phyloP scores from a whole-genome alignment of 2,888 invertebrate genomes.

The Yponomeuta malinellus region DNA sequence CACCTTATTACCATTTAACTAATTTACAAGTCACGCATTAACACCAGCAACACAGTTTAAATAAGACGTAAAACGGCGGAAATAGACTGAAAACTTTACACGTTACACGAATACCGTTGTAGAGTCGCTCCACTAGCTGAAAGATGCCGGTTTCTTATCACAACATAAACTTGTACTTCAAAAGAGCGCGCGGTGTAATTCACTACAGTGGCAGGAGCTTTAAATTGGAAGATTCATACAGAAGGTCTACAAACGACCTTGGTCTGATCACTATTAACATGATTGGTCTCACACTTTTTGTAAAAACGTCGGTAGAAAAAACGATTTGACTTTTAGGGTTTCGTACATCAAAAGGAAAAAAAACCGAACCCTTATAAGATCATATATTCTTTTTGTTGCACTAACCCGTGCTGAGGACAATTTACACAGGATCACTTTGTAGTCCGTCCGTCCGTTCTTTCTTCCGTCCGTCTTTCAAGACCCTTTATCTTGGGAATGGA shows the following conservation, averaged over 20 bases:
- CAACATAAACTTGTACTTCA: conserved; percentile 8
- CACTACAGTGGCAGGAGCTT: neutral
- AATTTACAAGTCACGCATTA: neutral
- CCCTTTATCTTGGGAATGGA: too few species aligned
- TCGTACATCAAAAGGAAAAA: too few species aligned
- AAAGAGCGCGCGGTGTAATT: neutral
- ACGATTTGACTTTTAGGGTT: too few species aligned
- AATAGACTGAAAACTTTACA: neutral
- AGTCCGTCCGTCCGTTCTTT: too few species aligned
- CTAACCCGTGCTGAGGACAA: too few species aligned
- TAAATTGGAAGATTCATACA: neutral
- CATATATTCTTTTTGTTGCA: too few species aligned
- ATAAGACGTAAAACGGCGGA: neutral
- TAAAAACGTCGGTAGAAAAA: too few species aligned
- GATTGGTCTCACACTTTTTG: too few species aligned
- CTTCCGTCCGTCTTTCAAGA: too few species aligned
- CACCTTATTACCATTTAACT: neutral
- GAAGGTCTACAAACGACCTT: neutral
- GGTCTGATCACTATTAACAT: conserved; percentile 22
- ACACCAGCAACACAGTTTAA: neutral
- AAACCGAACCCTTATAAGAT: too few species aligned
- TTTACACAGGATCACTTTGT: too few species aligned
- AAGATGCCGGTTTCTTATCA: conserved; percentile 8
- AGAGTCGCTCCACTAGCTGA: neutral
- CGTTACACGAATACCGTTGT: neutral